Conservation (phyloP, 2,888 invertebrate genomes). For the Aspidiotus destructor region DNA sequence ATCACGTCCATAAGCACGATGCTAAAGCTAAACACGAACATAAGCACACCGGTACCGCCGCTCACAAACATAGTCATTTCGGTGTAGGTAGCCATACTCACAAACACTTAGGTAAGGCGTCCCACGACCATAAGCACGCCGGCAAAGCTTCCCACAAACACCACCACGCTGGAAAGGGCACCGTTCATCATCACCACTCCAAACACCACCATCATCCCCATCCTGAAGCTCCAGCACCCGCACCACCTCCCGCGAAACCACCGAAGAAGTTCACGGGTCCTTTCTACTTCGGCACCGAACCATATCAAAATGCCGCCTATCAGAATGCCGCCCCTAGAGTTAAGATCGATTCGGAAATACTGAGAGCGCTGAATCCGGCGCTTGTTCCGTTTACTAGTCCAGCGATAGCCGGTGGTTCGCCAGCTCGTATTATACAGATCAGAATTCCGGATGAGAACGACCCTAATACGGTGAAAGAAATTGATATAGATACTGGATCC, state of each 20-base stretch:
- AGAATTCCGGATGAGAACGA: constrained; percentile 24
- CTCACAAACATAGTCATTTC: constrained; percentile 32
- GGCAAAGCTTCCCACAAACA: not conserved
- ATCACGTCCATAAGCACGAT: constrained; percentile 34
- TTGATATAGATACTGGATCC: constrained; percentile 17
- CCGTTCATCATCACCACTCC: not conserved
- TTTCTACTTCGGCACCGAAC: not conserved
- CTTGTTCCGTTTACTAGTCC: not conserved
- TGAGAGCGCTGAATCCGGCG: constrained; percentile 10
- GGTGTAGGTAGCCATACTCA: constrained; percentile 29
- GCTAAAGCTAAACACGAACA: constrained; percentile 32
- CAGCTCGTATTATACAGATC: constrained; percentile 11
- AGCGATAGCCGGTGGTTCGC: not conserved
- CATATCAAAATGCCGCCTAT: not conserved
- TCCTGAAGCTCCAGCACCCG: not conserved
- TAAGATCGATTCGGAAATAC: constrained; percentile 3
- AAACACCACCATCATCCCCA: constrained; percentile 15
- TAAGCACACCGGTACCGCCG: constrained; percentile 28
- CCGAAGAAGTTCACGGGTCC: constrained; percentile 3
- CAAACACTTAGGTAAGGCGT: constrained; percentile 11
- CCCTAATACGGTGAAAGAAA: not conserved
- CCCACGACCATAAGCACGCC: constrained; percentile 10
- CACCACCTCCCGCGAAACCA: not conserved
- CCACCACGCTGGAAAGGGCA: constrained; percentile 8
- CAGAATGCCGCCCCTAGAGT: not conserved